Evolutionary conservation across 2,888 invertebrate species (phyloP).

Genomic region (Synanthedon formicaeformis): DNA sequence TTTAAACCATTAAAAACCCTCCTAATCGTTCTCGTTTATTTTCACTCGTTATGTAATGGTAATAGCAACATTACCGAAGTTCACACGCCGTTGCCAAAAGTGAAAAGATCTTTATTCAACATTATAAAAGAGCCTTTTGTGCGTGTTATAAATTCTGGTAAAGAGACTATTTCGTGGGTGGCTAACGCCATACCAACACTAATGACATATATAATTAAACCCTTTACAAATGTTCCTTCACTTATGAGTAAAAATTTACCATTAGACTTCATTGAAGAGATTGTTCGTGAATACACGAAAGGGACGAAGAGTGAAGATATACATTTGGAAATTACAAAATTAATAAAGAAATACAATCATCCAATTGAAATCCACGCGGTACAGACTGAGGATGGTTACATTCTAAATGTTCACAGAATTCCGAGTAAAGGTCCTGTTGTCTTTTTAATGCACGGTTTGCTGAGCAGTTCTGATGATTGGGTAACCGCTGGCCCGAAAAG

Average conservation of each 20-base stretch:
- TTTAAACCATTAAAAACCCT: neutral
- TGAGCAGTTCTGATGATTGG: conserved; percentile 78
- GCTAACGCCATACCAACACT: neutral
- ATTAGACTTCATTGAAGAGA: neutral
- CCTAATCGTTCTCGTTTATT: neutral
- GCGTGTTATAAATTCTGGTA: neutral
- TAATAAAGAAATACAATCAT: conserved; percentile 17
- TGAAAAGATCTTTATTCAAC: neutral
- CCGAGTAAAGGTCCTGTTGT: conserved; percentile 57
- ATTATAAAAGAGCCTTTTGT: neutral
- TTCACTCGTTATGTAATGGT: neutral
- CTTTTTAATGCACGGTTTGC: conserved; percentile 80
- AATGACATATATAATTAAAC: neutral
- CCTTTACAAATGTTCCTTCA: neutral
- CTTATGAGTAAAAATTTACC: neutral
- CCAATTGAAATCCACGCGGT: conserved; percentile 46
- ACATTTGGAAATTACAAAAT: conserved; percentile 11
- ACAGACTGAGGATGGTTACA: conserved; percentile 79
- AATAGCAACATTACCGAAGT: neutral
- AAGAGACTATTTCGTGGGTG: neutral
- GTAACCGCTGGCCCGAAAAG: conserved; percentile 71
- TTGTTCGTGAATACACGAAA: neutral
- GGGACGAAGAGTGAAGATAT: conserved; percentile 11
- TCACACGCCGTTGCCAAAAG: neutral
- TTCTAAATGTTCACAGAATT: conserved; percentile 79